Evolutionary conservation across 2,113 vertebrate genomes (phyloP).

Genomic region (Clarias macrocephalus): DNA sequence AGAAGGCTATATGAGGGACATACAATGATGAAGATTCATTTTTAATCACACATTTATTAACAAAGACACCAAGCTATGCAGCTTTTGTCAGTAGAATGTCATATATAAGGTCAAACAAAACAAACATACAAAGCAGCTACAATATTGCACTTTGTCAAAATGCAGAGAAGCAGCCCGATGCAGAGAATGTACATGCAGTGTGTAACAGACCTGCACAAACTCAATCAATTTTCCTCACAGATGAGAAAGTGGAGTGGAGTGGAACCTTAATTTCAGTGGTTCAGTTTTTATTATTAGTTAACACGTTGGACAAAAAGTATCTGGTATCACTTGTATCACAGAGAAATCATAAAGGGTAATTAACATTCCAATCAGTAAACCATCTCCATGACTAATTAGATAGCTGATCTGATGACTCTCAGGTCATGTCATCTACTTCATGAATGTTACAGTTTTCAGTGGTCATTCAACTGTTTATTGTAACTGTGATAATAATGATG

Average conservation of each 20-base stretch:
- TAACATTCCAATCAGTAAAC: background rate
- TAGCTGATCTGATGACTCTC: slow-evolving; percentile 2
- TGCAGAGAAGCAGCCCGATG: slow-evolving; percentile 31
- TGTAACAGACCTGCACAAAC: background rate
- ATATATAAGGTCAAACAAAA: slow-evolving; percentile 29
- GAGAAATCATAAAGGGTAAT: background rate
- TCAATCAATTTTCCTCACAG: background rate
- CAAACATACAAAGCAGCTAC: slow-evolving; percentile 40
- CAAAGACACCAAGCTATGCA: slow-evolving; percentile 41
- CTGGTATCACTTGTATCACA: background rate
- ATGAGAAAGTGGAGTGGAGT: background rate
- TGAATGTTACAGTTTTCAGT: slow-evolving; percentile 22
- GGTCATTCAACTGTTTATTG: slow-evolving; percentile 26
- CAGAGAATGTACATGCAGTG: slow-evolving; percentile 17
- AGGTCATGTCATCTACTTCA: slow-evolving; percentile 15
- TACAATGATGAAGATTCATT: slow-evolving; percentile 18
- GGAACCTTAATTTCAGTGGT: background rate
- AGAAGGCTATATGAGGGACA: background rate
- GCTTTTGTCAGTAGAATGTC: slow-evolving; percentile 46
- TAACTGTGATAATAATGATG: background rate
- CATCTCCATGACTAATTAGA: slow-evolving; percentile 12
- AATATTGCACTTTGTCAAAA: slow-evolving; percentile 50
- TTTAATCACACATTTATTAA: slow-evolving; percentile 30
- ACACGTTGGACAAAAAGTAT: background rate
- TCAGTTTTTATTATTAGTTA: background rate